A percentile compares a stretch with the other conserved stretches of the same genome.
Conservation (phyloP, 1,140 invertebrate species). For the Penaeus vannamei region DNA sequence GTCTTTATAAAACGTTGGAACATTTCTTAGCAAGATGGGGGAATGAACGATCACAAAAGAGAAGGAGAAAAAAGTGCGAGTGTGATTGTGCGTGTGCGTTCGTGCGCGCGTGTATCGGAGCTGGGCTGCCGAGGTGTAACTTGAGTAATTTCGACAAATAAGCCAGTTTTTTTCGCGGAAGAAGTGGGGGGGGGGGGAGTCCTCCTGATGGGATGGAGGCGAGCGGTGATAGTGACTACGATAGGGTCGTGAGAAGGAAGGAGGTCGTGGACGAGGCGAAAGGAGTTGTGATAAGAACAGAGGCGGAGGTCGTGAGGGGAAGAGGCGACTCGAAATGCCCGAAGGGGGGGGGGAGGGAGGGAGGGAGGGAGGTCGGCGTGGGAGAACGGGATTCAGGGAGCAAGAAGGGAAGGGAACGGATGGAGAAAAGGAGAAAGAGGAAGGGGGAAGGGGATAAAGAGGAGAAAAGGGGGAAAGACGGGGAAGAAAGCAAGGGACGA, state of each 20-base stretch:
- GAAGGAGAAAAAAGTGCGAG: too few relatives aligned
- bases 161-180: too few relatives aligned
- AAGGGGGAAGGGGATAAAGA: not conserved
- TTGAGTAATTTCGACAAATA: too few relatives aligned
- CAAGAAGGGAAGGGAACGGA: not conserved
- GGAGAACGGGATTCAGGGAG: not conserved
- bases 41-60: too few relatives aligned
- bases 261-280: not conserved
- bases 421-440: not conserved
- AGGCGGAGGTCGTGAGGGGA: not conserved
- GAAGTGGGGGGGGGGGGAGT: too few relatives aligned
- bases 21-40: too few relatives aligned
- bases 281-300: not conserved
- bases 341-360: not conserved
- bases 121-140: too few relatives aligned
- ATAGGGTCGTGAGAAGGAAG: not conserved
- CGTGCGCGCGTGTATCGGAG: too few relatives aligned
- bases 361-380: not conserved
- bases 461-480: not conserved
- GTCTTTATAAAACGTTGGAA: too few relatives aligned
- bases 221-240: not conserved
- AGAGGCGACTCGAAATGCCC: too few relatives aligned
- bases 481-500: not conserved
- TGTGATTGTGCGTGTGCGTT: too few relatives aligned
- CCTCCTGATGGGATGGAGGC: not conserved